Percentiles rank a stretch among this genome's conserved stretches.
Evolutionary conservation across 2,113 vertebrate genomes (phyloP).

Genomic region (Siniperca knerii): DNA sequence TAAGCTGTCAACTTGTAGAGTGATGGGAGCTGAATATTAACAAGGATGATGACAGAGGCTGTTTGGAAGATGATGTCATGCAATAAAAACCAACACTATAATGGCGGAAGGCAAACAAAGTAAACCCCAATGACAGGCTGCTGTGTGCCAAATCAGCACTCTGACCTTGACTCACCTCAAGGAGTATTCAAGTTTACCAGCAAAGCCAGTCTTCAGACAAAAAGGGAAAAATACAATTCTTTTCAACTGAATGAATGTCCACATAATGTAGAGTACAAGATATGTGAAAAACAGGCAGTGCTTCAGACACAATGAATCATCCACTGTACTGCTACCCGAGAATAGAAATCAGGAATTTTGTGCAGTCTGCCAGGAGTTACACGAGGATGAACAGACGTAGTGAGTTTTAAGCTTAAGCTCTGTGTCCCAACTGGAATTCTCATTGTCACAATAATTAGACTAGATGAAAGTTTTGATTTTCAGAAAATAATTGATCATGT

Average conservation of each 20-base stretch:
- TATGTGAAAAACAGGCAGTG: not conserved
- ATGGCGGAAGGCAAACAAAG: slow-evolving; percentile 5
- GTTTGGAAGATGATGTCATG: slow-evolving; percentile 43
- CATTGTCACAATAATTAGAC: not conserved
- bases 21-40: slow-evolving; percentile 67
- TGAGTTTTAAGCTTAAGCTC: not conserved
- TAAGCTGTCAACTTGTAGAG: not conserved
- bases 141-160: not conserved
- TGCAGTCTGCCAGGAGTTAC: not conserved
- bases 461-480: not conserved
- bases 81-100: slow-evolving; percentile 20
- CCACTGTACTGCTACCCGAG: not conserved
- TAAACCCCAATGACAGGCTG: not conserved
- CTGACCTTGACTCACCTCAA: not conserved
- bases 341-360: not conserved
- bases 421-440: not conserved
- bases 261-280: not conserved
- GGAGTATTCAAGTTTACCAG: not conserved
- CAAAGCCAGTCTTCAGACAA: not conserved
- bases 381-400: not conserved
- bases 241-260: not conserved
- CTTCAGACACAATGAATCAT: not conserved
- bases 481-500: not conserved
- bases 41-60: slow-evolving; percentile 10
- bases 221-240: not conserved